phyloP scores from a whole-genome alignment of 2,888 invertebrate species.

The Parelbella ahira region DNA sequence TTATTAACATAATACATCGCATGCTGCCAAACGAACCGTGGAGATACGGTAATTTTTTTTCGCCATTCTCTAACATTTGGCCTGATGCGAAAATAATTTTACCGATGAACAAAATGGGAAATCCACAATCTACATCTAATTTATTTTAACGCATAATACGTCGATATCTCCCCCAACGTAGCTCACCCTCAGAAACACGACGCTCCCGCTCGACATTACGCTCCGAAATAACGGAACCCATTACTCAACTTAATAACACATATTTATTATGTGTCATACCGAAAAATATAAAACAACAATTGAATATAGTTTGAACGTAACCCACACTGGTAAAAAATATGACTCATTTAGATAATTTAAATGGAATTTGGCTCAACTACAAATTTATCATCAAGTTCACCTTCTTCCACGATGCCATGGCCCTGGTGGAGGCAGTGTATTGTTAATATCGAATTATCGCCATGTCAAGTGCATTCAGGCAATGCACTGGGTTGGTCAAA shows the following conservation, averaged over 20 bases:
- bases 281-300: constrained; percentile 9
- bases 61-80: constrained; percentile 16
- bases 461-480: constrained; percentile 17
- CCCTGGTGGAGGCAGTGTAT: constrained; percentile 20
- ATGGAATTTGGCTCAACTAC: not conserved
- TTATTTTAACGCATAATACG: constrained; percentile 5
- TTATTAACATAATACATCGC: constrained; percentile 69
- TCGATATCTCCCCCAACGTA: constrained; percentile 13
- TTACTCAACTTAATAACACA: constrained; percentile 10
- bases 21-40: constrained; percentile 59
- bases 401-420: constrained; percentile 12
- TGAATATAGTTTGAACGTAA: constrained; percentile 1
- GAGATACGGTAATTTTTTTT: constrained; percentile 49
- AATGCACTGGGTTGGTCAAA: constrained; percentile 11
- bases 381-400: constrained; percentile 27
- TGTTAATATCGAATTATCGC: constrained; percentile 21
- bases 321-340: constrained; percentile 12
- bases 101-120: constrained; percentile 4
- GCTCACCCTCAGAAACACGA: constrained; percentile 7
- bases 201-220: no score
- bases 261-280: constrained; percentile 2
- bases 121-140: not conserved
- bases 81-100: constrained; percentile 14
- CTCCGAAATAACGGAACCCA: constrained; percentile 11
- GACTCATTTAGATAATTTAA: constrained; percentile 17